Evolutionary conservation across 2,113 vertebrate species (phyloP).

Genomic region (Neolamprologus cancellatus): DNA sequence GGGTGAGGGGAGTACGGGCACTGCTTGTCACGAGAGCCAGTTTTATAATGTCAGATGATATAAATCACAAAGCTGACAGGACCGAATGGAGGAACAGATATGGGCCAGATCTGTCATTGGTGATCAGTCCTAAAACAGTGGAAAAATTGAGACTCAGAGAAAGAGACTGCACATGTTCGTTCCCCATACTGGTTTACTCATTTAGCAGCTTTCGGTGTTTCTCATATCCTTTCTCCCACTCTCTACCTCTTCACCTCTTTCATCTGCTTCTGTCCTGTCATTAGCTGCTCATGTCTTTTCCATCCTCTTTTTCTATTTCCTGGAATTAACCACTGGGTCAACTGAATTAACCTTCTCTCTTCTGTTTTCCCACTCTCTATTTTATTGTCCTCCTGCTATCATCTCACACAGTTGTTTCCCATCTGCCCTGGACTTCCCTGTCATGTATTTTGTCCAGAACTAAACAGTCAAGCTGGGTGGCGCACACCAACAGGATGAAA

Average conservation of each 20-base stretch:
- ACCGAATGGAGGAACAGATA: constrained; percentile 52
- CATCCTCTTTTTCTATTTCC: not conserved
- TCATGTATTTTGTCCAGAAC: constrained; percentile 18
- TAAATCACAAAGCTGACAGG: constrained; percentile 59
- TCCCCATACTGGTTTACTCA: constrained; percentile 21
- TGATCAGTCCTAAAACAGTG: constrained; percentile 15
- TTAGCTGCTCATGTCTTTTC: not conserved
- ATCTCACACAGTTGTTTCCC: constrained; percentile 53
- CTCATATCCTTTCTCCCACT: constrained; percentile 17
- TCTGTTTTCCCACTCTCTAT: not conserved
- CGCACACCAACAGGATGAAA: not conserved
- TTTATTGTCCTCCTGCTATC: constrained; percentile 25
- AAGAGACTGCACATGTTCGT: not conserved
- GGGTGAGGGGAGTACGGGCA: constrained; percentile 12
- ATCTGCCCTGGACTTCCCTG: constrained; percentile 43
- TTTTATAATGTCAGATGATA: constrained; percentile 64
- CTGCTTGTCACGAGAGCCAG: constrained; percentile 48
- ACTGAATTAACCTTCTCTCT: constrained; percentile 7
- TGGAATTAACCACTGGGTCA: constrained; percentile 17
- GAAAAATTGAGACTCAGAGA: not conserved
- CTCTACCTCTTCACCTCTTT: not conserved
- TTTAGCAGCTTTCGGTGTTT: constrained; percentile 31
- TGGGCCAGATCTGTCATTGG: constrained; percentile 52
- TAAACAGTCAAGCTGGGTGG: constrained; percentile 11
- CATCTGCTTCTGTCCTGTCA: not conserved